Percentiles rank a stretch among this genome's conserved stretches.
phyloP scores from a whole-genome alignment of 2,888 invertebrate species.

The Papilio gigon region DNA sequence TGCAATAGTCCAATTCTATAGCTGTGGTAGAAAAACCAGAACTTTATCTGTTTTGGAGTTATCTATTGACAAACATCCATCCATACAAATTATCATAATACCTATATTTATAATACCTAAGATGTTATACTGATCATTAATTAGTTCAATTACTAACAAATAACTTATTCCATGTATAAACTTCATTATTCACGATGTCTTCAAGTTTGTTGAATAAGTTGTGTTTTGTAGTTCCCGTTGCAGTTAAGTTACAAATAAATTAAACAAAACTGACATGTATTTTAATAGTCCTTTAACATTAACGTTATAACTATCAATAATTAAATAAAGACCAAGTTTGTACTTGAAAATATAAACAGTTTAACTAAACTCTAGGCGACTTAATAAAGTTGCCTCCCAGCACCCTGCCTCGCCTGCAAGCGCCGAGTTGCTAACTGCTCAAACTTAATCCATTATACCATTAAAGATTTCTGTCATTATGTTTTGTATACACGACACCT shows the following conservation, averaged over 20 bases:
- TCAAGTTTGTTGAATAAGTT: too few relatives aligned
- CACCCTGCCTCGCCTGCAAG: too few relatives aligned
- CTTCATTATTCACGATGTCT: too few relatives aligned
- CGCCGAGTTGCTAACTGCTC: conserved; percentile 9
- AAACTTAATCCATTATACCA: conserved; percentile 28
- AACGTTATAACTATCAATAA: not conserved
- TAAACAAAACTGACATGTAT: not conserved
- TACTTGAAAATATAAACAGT: conserved; percentile 19
- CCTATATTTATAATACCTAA: too few relatives aligned
- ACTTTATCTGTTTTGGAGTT: too few relatives aligned
- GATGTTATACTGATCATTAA: not conserved
- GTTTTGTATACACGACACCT: not conserved
- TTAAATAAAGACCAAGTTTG: conserved; percentile 22
- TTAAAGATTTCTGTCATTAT: conserved; percentile 8
- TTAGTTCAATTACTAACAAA: not conserved
- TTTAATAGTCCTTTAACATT: not conserved
- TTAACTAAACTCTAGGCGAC: conserved; percentile 24
- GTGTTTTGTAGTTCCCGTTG: too few relatives aligned
- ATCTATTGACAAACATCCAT: too few relatives aligned
- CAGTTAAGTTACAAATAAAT: too few relatives aligned
- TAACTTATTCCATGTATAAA: not conserved
- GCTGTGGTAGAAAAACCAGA: too few relatives aligned
- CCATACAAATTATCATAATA: too few relatives aligned
- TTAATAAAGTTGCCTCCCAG: conserved; percentile 24
- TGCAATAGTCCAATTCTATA: too few relatives aligned